A percentile compares a stretch with the other conserved stretches of the same genome.
These are phyloP conservation scores for Thecocarcelia acutangulata DNA, from an alignment of 2,888 invertebrate species.

Conservation along the genomic window DNA sequence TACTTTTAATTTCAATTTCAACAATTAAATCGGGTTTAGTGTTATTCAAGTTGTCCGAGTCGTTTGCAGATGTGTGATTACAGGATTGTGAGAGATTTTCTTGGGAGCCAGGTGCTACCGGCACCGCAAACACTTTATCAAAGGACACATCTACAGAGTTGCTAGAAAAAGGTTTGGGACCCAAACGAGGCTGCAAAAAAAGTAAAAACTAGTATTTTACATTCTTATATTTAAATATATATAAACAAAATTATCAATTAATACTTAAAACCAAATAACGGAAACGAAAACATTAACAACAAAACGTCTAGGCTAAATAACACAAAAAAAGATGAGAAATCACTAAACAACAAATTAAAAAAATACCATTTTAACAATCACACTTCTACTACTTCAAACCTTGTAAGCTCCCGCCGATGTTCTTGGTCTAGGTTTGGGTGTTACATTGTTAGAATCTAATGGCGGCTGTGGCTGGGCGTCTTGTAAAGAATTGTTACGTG, in stretches of 20 bases:
- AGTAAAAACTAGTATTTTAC: too few species aligned
- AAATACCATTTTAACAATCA: slow-evolving; percentile 17
- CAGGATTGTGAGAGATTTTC: slow-evolving; percentile 76
- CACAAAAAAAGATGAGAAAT: slow-evolving; percentile 12
- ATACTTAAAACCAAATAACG: background rate
- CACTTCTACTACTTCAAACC: slow-evolving; percentile 82
- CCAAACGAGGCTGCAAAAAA: slow-evolving; percentile 87
- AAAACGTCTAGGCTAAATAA: too few species aligned
- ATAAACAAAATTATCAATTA: background rate
- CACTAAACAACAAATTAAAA: slow-evolving; percentile 28
- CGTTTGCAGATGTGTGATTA: slow-evolving; percentile 58
- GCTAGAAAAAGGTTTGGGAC: slow-evolving; percentile 92
- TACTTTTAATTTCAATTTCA: slow-evolving; percentile 83
- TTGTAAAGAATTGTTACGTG: slow-evolving; percentile 87
- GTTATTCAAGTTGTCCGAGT: slow-evolving; percentile 38
- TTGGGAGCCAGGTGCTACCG: slow-evolving; percentile 85
- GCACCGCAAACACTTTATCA: slow-evolving; percentile 91
- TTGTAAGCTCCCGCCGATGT: slow-evolving; percentile 90
- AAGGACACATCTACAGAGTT: slow-evolving; percentile 90
- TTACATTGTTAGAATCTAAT: slow-evolving; percentile 74
- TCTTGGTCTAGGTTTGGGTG: slow-evolving; percentile 85
- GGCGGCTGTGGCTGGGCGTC: slow-evolving; percentile 83
- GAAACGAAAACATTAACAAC: background rate
- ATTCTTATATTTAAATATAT: background rate
- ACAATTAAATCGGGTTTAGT: slow-evolving; percentile 79